phyloP scores from a whole-genome alignment of 2,888 invertebrate genomes.

The Euzetes globulus region DNA sequence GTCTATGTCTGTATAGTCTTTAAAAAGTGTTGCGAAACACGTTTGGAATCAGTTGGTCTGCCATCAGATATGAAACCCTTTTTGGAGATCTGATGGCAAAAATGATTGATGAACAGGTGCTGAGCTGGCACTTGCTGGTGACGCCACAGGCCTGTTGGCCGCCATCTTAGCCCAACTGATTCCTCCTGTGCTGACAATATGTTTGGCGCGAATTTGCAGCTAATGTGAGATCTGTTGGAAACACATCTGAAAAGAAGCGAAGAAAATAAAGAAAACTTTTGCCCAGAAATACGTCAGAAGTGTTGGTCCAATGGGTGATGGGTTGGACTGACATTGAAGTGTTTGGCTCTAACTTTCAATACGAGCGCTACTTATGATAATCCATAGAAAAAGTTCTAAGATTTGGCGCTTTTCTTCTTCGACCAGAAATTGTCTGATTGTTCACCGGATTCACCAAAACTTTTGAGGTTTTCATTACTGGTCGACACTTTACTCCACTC shows the following conservation, averaged over 20 bases:
- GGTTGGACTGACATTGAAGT: conserved; percentile 11
- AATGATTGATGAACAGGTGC: too few species aligned
- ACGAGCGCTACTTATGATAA: background rate
- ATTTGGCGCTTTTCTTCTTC: conserved; percentile 26
- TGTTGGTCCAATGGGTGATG: background rate
- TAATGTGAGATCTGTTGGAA: conserved; percentile 3
- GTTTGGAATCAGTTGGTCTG: too few species aligned
- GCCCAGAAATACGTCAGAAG: conserved; percentile 22
- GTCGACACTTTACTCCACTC: conserved; percentile 40
- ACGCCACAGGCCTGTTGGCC: background rate
- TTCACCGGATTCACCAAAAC: conserved; percentile 22
- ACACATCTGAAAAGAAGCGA: conserved; percentile 2
- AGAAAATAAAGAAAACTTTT: conserved; percentile 11
- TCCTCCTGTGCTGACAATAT: background rate
- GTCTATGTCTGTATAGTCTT: too few species aligned
- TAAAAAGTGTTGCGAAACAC: too few species aligned
- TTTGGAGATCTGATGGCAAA: too few species aligned
- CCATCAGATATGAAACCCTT: too few species aligned
- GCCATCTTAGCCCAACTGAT: conserved; percentile 9
- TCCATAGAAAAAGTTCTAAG: background rate
- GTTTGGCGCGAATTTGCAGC: conserved; percentile 8
- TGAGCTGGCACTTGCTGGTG: too few species aligned
- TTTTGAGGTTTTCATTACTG: background rate
- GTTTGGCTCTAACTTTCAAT: background rate
- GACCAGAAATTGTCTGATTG: conserved; percentile 26